These are phyloP conservation scores for Diplazon laetatorius DNA, from an alignment of 2,888 invertebrate species.

Conservation along the genomic window DNA sequence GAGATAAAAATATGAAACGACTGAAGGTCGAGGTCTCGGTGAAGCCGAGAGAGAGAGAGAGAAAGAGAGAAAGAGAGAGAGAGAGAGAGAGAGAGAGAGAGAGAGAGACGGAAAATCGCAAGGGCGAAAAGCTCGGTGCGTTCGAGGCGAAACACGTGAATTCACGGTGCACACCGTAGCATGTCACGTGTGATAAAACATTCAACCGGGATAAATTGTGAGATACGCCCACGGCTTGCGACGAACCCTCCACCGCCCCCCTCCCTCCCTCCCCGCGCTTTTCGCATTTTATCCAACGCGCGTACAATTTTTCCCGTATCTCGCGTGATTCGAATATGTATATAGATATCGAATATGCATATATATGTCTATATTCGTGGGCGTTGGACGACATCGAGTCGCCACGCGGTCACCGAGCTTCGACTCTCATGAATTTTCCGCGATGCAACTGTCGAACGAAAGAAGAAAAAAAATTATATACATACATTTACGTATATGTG, in stretches of 20 bases:
- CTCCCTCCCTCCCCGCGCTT: conserved; percentile 26
- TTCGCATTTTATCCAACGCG: conserved; percentile 12
- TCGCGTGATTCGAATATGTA: conserved; percentile 38
- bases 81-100: not conserved
- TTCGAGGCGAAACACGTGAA: conserved; percentile 59
- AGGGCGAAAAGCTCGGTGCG: conserved; percentile 51
- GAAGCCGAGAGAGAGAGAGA: conserved; percentile 19
- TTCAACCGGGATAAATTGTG: conserved; percentile 65
- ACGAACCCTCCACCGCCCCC: not conserved
- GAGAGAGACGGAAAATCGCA: not conserved
- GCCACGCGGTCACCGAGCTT: not conserved
- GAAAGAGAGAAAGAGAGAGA: conserved; percentile 42
- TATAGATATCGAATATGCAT: too few species aligned
- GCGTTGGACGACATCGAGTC: too few species aligned
- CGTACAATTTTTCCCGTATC: conserved; percentile 33
- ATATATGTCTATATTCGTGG: too few species aligned
- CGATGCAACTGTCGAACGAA: too few species aligned
- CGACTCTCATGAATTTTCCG: conserved; percentile 21
- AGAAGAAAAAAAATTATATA: too few species aligned
- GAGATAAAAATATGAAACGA: conserved; percentile 9
- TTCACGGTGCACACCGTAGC: conserved; percentile 45
- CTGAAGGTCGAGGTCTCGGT: conserved; percentile 53
- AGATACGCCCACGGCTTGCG: conserved; percentile 62
- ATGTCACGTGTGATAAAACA: conserved; percentile 62
- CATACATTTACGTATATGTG: too few species aligned